These are phyloP conservation scores for Branchipolynoe longqiensis DNA, from an alignment of 2,888 invertebrate species.

Conservation along the genomic window DNA sequence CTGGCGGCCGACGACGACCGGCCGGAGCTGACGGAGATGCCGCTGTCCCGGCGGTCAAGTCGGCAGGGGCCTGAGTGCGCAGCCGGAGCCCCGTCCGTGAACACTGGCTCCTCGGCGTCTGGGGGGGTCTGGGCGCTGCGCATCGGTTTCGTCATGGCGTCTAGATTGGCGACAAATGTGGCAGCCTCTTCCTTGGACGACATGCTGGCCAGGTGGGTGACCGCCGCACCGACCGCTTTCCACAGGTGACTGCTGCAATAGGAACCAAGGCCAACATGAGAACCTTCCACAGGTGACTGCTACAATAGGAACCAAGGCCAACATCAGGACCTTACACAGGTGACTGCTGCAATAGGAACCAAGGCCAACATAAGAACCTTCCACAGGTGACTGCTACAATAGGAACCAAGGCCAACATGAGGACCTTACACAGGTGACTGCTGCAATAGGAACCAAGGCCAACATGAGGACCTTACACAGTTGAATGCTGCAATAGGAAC, in stretches of 20 bases:
- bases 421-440: too few relatives aligned
- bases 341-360: too few relatives aligned
- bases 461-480: too few relatives aligned
- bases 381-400: too few relatives aligned
- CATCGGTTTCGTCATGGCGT: not conserved
- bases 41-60: constrained; percentile 59
- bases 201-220: not conserved
- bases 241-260: constrained; percentile 45
- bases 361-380: too few relatives aligned
- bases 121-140: not conserved
- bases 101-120: not conserved
- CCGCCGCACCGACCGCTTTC: constrained; percentile 36
- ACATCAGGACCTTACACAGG: too few relatives aligned
- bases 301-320: not conserved
- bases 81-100: not conserved
- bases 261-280: too few relatives aligned
- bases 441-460: too few relatives aligned
- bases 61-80: not conserved
- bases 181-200: constrained; percentile 9
- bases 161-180: not conserved
- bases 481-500: too few relatives aligned
- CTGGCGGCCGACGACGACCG: too few relatives aligned
- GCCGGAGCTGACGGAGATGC: constrained; percentile 54
- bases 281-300: too few relatives aligned
- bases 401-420: too few relatives aligned